These are phyloP conservation scores for Autographa gamma DNA, from an alignment of 2,888 invertebrate genomes.

Conservation along the genomic window DNA sequence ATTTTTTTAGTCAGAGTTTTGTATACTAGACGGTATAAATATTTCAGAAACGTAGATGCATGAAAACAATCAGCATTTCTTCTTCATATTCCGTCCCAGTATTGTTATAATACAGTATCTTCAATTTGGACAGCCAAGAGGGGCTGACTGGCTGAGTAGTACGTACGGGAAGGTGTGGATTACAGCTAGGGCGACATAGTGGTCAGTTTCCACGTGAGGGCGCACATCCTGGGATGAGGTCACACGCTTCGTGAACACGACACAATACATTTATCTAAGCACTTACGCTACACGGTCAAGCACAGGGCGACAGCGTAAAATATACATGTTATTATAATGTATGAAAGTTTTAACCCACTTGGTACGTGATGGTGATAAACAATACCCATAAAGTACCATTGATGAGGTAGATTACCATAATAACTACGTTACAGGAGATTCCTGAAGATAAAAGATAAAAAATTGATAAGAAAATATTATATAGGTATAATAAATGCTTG, in stretches of 20 bases:
- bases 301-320: conserved; percentile 19
- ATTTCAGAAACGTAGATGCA: too few species aligned
- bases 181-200: conserved; percentile 74
- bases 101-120: background rate
- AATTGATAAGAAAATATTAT: background rate
- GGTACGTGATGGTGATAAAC: background rate
- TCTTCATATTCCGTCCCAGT: background rate
- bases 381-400: background rate
- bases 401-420: background rate
- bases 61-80: background rate
- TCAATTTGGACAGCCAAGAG: conserved; percentile 19
- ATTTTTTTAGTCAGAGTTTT: background rate
- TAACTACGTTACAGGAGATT: background rate
- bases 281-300: conserved; percentile 34
- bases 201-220: conserved; percentile 81
- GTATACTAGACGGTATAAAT: too few species aligned
- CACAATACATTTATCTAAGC: conserved; percentile 72
- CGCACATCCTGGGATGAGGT: conserved; percentile 76
- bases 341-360: background rate
- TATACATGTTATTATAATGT: background rate
- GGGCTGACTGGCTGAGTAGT: conserved; percentile 24
- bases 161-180: conserved; percentile 75
- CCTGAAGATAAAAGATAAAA: background rate
- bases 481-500: too few species aligned
- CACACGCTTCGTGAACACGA: conserved; percentile 80